A percentile compares a stretch with the other conserved stretches of the same genome.
phyloP scores from a whole-genome alignment of 2,797 vertebrate genomes.

The Melanogrammus aeglefinus region DNA sequence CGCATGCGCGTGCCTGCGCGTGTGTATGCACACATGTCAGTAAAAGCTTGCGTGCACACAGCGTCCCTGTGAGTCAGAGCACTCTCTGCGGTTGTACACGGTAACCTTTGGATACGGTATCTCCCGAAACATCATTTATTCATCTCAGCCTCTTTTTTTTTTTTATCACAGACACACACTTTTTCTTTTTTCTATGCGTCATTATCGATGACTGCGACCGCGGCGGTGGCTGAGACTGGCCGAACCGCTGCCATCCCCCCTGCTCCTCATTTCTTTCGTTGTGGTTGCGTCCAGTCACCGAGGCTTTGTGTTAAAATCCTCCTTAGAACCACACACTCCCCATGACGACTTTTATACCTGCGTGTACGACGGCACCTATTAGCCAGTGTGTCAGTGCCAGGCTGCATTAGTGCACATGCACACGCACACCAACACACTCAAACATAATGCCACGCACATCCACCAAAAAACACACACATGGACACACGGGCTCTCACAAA shows the following conservation, averaged over 20 bases:
- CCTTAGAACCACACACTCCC: background rate
- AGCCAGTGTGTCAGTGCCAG: too few relatives aligned
- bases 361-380: background rate
- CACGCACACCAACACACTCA: too few relatives aligned
- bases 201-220: background rate
- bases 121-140: slow-evolving; percentile 37
- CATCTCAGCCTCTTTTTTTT: slow-evolving; percentile 37
- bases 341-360: background rate
- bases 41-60: slow-evolving; percentile 61
- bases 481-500: too few relatives aligned
- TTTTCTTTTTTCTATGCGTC: background rate
- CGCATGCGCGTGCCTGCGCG: slow-evolving; percentile 19
- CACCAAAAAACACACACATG: too few relatives aligned
- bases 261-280: background rate
- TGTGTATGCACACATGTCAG: slow-evolving; percentile 43
- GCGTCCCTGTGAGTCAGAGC: slow-evolving; percentile 19
- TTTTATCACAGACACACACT: slow-evolving; percentile 19
- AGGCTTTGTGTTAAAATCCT: background rate
- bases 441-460: too few relatives aligned
- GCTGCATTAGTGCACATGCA: too few relatives aligned
- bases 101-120: background rate
- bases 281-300: background rate
- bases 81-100: background rate
- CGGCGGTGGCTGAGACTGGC: background rate
- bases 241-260: background rate